Evolutionary conservation across 2,113 vertebrate genomes (phyloP), one percentile per base, ranked within the genome.

Genomic region (Syngnathus scovelli): DNA sequence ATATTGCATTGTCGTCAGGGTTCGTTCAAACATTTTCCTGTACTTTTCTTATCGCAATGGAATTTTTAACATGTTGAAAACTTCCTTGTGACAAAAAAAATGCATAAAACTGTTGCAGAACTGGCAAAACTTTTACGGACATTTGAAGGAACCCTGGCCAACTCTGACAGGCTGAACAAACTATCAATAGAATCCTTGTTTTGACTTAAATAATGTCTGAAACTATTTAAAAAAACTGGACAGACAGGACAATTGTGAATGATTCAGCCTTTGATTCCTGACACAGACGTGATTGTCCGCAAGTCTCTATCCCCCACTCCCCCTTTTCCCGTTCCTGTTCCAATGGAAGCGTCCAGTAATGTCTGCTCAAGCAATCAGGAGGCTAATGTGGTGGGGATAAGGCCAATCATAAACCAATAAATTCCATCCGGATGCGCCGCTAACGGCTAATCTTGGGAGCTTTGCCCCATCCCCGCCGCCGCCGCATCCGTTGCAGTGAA

Each of bases 321-420:
- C 13, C 2, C 9, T 36, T 56, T 58, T 5, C 59, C 21, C 8
- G 12, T 78, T 80, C 83, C 71, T 71, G 70, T 86, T 82, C 83
- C 77, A 77, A 38, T 87, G 88, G 86, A 90, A 90, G 86, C 82
- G 67, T 83, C 89, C 89, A 89, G 88, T 90, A 89, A 90, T 79
- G 84, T 90, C 80, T 85, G 78, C 70, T 85, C 71, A 79, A 88
- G 88, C 82, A 91, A 91, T 92, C 90, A 92, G 84, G 69, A 82
- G 88, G 86, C 90, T 90, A 89, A 90, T 90, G 85, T 80, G 86
- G 88, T 88, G 76, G 83, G 86, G 79, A 87, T 85, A 81, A 78
- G 87, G 83, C 78, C 85, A 90, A 90, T 91, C 90, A 90, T 88
- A 88, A 91, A 89, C 86, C 90, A 89, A 86, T 88, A 83, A 84